phyloP scores from a whole-genome alignment of 2,797 vertebrate species.

The Intellagama lesueurii region DNA sequence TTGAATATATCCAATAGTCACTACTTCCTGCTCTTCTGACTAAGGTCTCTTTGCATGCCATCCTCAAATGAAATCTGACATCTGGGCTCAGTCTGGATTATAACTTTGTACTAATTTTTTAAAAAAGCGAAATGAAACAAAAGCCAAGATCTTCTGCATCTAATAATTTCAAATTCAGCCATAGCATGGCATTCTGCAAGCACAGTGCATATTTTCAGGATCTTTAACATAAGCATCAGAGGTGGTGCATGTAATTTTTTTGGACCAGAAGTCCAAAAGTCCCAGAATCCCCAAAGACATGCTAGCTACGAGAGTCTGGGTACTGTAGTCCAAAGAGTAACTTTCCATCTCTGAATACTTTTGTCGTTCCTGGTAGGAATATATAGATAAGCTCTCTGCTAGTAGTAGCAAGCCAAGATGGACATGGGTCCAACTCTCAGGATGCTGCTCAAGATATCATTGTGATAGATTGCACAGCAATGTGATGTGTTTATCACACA shows the following conservation, averaged over 20 bases:
- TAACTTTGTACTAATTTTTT: not conserved
- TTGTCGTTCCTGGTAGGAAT: not conserved
- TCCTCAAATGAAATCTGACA: not conserved
- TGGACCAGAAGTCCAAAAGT: too few species aligned
- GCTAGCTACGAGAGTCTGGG: too few species aligned
- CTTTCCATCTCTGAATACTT: not conserved
- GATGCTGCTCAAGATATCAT: slow-evolving; percentile 18
- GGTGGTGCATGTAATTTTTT: too few species aligned
- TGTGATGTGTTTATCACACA: slow-evolving; percentile 13
- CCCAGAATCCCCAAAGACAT: too few species aligned
- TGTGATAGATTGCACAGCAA: slow-evolving; percentile 19
- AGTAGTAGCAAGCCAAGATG: slow-evolving; percentile 2
- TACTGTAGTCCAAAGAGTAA: too few species aligned
- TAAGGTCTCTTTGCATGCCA: not conserved
- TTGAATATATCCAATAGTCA: too few species aligned
- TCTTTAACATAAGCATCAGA: not conserved
- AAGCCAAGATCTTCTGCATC: not conserved
- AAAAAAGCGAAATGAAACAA: not conserved
- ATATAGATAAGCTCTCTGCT: not conserved
- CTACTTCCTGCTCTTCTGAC: not conserved
- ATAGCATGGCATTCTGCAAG: not conserved
- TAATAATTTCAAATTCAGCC: not conserved
- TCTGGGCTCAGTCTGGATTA: not conserved
- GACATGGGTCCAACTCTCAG: not conserved
- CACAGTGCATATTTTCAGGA: not conserved